phyloP scores from a whole-genome alignment of 2,888 invertebrate species.

The Mythimna vitellina region DNA sequence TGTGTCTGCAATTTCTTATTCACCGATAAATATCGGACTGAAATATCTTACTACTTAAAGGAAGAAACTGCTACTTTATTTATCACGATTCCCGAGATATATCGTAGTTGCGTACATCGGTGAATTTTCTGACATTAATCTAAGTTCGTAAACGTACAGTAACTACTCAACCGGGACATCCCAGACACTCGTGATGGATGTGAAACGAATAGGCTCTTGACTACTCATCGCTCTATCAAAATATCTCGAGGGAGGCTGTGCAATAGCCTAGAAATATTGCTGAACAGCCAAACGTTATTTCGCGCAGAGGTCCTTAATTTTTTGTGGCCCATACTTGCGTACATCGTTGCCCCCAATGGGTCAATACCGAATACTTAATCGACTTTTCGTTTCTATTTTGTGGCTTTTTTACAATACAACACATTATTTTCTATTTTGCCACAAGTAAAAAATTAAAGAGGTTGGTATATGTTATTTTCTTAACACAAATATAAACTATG shows the following conservation, averaged over 20 bases:
- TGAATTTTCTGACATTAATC: conserved; percentile 54
- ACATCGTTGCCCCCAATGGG: not conserved
- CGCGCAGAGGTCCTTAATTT: conserved; percentile 40
- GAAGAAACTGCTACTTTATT: conserved; percentile 22
- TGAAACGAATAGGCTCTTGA: conserved; percentile 72
- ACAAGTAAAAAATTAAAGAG: not conserved
- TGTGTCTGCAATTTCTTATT: not conserved
- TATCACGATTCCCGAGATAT: conserved; percentile 17
- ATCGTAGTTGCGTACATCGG: conserved; percentile 15
- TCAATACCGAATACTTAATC: conserved; percentile 19
- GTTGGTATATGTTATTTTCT: not conserved
- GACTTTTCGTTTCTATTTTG: conserved; percentile 17
- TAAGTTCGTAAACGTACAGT: conserved; percentile 59
- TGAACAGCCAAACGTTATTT: conserved; percentile 47
- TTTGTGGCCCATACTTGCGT: conserved; percentile 32
- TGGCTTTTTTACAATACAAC: not conserved
- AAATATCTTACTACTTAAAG: conserved; percentile 4
- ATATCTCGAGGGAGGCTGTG: conserved; percentile 67
- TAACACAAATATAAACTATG: not conserved
- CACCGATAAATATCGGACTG: not conserved
- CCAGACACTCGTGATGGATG: conserved; percentile 72
- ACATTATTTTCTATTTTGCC: not conserved
- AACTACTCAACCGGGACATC: conserved; percentile 62
- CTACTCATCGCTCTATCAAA: conserved; percentile 72
- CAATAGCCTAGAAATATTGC: conserved; percentile 61